Base-by-base conservation (phyloP, 2,797 vertebrate species). In the Orientallactaga sibirica region DNA sequence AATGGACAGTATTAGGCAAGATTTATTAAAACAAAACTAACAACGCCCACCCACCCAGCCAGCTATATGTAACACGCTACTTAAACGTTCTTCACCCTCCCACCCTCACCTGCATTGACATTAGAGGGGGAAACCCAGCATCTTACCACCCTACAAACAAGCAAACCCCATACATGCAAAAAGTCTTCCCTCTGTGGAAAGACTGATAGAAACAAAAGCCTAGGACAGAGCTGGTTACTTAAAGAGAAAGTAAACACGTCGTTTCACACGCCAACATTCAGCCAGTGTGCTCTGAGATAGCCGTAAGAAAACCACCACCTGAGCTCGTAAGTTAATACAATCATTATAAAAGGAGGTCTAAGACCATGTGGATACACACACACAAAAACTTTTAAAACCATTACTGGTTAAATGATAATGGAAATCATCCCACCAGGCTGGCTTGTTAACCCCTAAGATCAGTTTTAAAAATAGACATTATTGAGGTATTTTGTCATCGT, bases 271-370 rank as follows among this genome's bases (percentile, higher is more conserved):
- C 98, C 88, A 99, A 99, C 98, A 99, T 98, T 98, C 98, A 98
- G 98, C 98, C 98, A 98, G 98, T 98, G 98, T 97, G 98, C 98
- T 98, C 98, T 96, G 97, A 91, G 95, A 97, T 95, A 98, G 98
- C 98, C 97, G 98, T 97, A 92, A 86, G 97, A 96, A 95, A 96
- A 98, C 98, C 98, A 96, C 99, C 99, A 99, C 99, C 99, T 99
- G 99, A 99, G 99, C 98, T 99, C 98, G 97, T 97, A 98, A 97
- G 98, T 97, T 98, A 98, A 99, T 99, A 99, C 99, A 99, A 99
- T 99, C 99, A 99, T 98, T 98, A 48, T 48, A 98, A 98, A 98
- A 98, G 97, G 97, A 98, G 99, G 99, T 99, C 99, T 99, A 99
- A 97, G 98, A 99, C 99, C 99, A 98, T 98, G 98, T 98, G 98